Evolutionary conservation across 1,140 invertebrate genomes (phyloP), one percentile per base, ranked within the genome.

Genomic region (Semibalanus balanoides): DNA sequence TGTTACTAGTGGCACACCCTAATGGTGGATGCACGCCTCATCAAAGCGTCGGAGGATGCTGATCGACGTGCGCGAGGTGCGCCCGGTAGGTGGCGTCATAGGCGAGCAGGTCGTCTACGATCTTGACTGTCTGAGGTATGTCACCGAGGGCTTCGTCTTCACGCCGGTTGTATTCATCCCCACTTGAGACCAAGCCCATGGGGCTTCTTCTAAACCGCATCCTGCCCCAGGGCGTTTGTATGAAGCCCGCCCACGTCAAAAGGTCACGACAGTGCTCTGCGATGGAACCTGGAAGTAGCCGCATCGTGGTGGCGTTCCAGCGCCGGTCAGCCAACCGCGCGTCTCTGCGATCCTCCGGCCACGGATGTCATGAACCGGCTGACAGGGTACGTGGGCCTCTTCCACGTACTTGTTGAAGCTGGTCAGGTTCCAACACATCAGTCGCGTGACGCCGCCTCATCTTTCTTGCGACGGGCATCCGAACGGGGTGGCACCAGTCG

Each of bases 281-380:
- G 19, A 83, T 76, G 11, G 70, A 11, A 83, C 74, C 30, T 80
- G 79, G 79, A 80, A 82, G 78, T 82, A 83, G 19, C 82, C 82
- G n/a, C 30, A 81, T 77, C 43, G 79, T 81, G 0, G 80, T 78
- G 76, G n/a, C n/a, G n/a, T n/a, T 84, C 82, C 11, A 84, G 29
- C 0, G 74, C 78, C 22, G n/a, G 78, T 78, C 74, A 79, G 78
- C 43, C 78, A 78, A 27, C n/a, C 70, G 31, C 22, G 76, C 70
- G 27, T 74, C 74, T 3, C 27, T 29, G 73, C 30, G 29, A 80
- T 76, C 25, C n/a, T n/a, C 43, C 71, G 27, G 78, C 74, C 43
- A 80, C 76, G n/a, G 79, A n/a, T 77, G 35, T 79, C 74, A 74
- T 82, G 78, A 28, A 81, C 78, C 31, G 79, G 80, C 77, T 73